A percentile compares a stretch with the other conserved stretches of the same genome.
Conservation (phyloP, 1,140 invertebrate genomes). For the Idris sp. region DNA sequence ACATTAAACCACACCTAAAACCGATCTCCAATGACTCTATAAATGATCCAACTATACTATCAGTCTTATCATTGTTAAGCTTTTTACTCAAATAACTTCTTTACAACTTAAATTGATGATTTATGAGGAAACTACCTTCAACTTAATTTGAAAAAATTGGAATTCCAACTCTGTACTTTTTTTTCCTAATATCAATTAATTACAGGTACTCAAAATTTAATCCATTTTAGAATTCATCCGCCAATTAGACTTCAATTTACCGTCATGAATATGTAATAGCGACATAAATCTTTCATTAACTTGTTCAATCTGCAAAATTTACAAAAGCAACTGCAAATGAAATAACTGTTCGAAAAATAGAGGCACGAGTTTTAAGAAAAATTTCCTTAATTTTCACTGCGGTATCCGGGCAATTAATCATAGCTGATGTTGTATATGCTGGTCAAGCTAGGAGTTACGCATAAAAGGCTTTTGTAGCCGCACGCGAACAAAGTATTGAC, state of each 20-base stretch:
- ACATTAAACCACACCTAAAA: no score
- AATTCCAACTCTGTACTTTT: no score
- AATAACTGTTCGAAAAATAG: slow-evolving; percentile 5
- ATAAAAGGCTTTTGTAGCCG: slow-evolving; percentile 32
- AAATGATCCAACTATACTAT: no score
- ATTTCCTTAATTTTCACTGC: slow-evolving; percentile 26
- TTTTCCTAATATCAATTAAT: no score
- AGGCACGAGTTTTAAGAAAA: slow-evolving; percentile 20
- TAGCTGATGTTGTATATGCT: slow-evolving; percentile 24
- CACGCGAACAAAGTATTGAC: slow-evolving; percentile 55
- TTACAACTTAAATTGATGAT: no score
- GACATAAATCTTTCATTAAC: slow-evolving; percentile 25
- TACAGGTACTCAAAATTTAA: no score
- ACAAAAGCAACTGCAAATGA: background rate
- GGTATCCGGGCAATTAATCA: slow-evolving; percentile 45
- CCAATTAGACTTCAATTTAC: slow-evolving; percentile 6
- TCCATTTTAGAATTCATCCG: slow-evolving; percentile 3
- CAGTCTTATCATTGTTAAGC: no score
- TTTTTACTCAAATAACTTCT: no score
- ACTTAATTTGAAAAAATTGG: no score
- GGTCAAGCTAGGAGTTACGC: slow-evolving; percentile 37
- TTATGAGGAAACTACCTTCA: no score
- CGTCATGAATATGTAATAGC: slow-evolving; percentile 21
- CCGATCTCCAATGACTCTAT: no score
- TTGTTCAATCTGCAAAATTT: slow-evolving; percentile 1